These are phyloP conservation scores for Aythya fuligula DNA, from an alignment of 2,797 vertebrate genomes.

Conservation along the genomic window DNA sequence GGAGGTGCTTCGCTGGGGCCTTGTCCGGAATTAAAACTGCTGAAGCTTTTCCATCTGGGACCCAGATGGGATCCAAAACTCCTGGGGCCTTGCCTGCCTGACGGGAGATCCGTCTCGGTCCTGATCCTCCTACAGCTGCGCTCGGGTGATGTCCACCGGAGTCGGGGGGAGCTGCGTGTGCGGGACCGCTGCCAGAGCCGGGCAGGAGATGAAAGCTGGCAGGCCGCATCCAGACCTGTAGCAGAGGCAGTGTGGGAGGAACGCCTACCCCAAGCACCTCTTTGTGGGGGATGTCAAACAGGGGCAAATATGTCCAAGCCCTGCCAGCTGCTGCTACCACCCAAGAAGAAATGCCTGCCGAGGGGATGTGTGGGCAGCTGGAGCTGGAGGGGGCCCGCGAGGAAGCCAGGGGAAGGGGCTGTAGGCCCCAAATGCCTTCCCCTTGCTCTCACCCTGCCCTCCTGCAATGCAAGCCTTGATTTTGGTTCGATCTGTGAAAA, in stretches of 20 bases:
- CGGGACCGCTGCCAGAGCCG: conserved; percentile 52
- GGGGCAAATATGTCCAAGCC: conserved; percentile 65
- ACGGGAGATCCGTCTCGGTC: background rate
- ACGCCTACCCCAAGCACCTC: conserved; percentile 47
- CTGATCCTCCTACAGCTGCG: background rate
- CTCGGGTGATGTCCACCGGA: conserved; percentile 29
- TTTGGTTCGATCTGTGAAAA: background rate
- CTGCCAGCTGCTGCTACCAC: conserved; percentile 68
- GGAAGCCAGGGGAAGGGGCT: background rate
- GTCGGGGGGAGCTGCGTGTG: conserved; percentile 50
- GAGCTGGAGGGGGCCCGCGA: conserved; percentile 29
- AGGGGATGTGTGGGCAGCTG: conserved; percentile 54
- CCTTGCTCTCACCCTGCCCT: background rate
- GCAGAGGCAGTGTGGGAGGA: conserved; percentile 62
- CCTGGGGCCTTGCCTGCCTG: conserved; percentile 5
- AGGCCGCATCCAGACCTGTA: conserved; percentile 59
- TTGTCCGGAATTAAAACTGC: conserved; percentile 23
- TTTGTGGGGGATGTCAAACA: conserved; percentile 69
- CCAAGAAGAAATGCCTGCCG: conserved; percentile 63
- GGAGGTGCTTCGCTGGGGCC: background rate
- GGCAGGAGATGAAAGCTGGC: conserved; percentile 67
- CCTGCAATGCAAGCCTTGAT: background rate
- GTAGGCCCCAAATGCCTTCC: background rate
- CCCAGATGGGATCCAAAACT: conserved; percentile 54
- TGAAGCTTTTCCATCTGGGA: conserved; percentile 41